A percentile compares a stretch with the other conserved stretches of the same genome.
Evolutionary conservation across 1,140 invertebrate species (phyloP).

Genomic region (Brachionus paranguensis): DNA sequence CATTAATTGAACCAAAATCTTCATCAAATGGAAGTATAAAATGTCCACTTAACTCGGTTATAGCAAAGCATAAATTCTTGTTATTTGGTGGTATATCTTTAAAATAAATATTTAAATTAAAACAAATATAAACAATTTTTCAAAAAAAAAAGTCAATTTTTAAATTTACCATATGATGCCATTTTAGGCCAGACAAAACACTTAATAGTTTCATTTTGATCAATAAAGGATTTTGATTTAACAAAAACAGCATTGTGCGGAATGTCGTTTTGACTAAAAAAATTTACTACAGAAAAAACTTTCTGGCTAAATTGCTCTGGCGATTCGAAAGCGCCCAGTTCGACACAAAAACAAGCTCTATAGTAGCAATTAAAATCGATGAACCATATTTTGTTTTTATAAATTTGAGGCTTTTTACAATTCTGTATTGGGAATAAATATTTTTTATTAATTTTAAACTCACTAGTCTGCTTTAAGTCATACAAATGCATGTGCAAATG

Average conservation of each 20-base stretch:
- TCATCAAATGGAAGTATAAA: background rate
- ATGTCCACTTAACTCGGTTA: background rate
- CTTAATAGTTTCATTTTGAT: background rate
- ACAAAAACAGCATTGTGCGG: constrained; percentile 27
- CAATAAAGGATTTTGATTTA: background rate
- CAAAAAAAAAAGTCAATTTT: no score
- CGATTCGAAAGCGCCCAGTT: background rate
- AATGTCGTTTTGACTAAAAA: background rate
- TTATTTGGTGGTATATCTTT: background rate
- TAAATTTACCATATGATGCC: background rate
- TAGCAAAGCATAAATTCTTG: constrained; percentile 24
- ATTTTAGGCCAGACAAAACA: background rate
- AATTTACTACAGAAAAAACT: background rate
- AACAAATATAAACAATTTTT: no score
- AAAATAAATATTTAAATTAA: background rate
- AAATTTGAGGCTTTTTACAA: background rate
- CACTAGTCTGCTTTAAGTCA: background rate
- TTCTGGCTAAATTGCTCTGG: background rate
- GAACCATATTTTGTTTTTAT: background rate
- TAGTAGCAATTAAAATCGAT: background rate
- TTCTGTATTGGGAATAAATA: constrained; percentile 32
- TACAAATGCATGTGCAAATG: constrained; percentile 28
- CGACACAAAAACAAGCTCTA: background rate
- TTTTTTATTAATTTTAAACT: background rate
- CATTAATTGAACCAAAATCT: background rate